Percentiles rank a stretch among this genome's conserved stretches.
Conservation (phyloP, 2,888 invertebrate species). For the Drosophila atroscutellata region DNA sequence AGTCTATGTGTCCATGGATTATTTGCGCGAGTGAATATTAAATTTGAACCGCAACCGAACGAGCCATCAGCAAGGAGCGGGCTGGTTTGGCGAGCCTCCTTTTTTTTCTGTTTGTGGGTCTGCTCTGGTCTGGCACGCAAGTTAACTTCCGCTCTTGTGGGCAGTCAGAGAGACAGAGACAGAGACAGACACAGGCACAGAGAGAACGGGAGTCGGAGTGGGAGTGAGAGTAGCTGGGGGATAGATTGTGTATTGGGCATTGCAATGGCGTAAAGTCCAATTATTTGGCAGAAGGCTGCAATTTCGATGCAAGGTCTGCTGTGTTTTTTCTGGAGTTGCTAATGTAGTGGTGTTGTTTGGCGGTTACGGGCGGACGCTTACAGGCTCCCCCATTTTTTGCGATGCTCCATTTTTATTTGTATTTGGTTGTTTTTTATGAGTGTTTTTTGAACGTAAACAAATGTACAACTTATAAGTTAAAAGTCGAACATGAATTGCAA, state of each 20-base stretch:
- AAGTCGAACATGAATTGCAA: constrained; percentile 52
- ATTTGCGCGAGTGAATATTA: constrained; percentile 80
- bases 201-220: not conserved
- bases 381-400: constrained; percentile 23
- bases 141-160: constrained; percentile 79
- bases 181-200: not conserved
- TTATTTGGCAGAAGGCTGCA: constrained; percentile 56
- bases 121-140: constrained; percentile 61
- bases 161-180: constrained; percentile 14
- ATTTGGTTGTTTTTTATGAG: not conserved
- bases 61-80: constrained; percentile 34
- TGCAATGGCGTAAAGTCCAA: constrained; percentile 68
- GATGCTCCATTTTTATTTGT: not conserved
- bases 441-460: constrained; percentile 51
- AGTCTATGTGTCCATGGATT: constrained; percentile 59
- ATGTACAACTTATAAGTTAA: constrained; percentile 74
- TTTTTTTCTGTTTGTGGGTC: constrained; percentile 6
- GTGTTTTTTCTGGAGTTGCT: constrained; percentile 47
- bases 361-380: constrained; percentile 51
- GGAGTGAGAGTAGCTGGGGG: not conserved
- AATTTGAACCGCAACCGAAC: constrained; percentile 79
- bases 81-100: not conserved
- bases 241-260: constrained; percentile 35
- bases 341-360: constrained; percentile 76
- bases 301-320: not conserved